phyloP scores from a whole-genome alignment of 2,113 vertebrate species.

The Pampusana beccarii region DNA sequence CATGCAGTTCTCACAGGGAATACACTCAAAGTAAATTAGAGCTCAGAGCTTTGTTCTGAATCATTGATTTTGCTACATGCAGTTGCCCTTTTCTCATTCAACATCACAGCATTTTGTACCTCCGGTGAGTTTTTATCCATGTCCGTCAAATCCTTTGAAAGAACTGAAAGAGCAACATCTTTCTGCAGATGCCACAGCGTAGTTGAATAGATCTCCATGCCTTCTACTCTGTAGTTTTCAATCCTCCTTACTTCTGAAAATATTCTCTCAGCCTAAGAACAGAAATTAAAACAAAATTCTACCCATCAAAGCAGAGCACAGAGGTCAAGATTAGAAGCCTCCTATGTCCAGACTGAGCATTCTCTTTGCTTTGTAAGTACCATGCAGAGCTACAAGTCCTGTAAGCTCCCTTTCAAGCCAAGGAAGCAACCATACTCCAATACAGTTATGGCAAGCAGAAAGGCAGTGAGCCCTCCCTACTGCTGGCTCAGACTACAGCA shows the following conservation, averaged over 20 bases:
- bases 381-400: background rate
- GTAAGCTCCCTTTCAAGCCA: background rate
- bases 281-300: background rate
- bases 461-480: background rate
- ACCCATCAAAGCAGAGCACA: background rate
- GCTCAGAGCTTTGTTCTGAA: background rate
- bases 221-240: conserved; percentile 94
- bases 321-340: background rate
- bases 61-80: background rate
- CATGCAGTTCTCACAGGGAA: background rate
- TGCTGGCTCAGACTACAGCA: background rate
- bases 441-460: background rate
- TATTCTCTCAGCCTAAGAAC: conserved; percentile 89
- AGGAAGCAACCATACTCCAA: background rate
- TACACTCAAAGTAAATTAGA: background rate
- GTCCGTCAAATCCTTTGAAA: conserved; percentile 97
- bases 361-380: background rate
- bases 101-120: conserved; percentile 68
- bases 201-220: conserved; percentile 98
- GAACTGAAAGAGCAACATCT: conserved; percentile 93
- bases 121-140: conserved; percentile 99
- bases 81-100: background rate
- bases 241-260: conserved; percentile 96
- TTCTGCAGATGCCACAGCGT: conserved; percentile 98
- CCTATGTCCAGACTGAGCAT: background rate